Evolutionary conservation across 2,797 vertebrate species (phyloP), one percentile per base, ranked within the genome.

Genomic region (Danio choprae): DNA sequence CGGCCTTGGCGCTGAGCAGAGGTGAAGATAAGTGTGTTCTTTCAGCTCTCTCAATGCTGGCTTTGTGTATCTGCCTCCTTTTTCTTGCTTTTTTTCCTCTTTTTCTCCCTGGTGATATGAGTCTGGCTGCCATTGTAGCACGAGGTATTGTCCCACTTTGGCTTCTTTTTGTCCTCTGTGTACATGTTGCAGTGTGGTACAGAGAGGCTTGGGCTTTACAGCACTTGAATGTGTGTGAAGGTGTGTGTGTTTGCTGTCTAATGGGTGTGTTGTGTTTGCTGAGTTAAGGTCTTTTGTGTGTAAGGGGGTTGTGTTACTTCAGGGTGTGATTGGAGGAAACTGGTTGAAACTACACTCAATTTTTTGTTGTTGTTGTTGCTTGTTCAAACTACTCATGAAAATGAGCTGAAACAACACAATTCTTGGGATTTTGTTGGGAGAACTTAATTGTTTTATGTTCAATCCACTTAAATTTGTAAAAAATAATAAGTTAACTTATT

Each of bases 21-120:
- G 82, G 84, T 85, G 79, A 83, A 81, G 80, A 84, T 82, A 84
- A 82, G 65, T 84, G 58, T 74, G 65, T 69, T 79, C 62, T 72
- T 82, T 70, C 77, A 64, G 18, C 48, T 60, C 79, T 72, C 29
- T 84, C 63, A 87, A 85, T 83, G 78, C 71, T 46, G 56, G 70
- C 78, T 85, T 85, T 87, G 84, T 86, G 29, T 74, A 16, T 65
- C 12, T 56, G 69, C 38, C 63, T 81, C 38, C 16, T 80, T 63
- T 77, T 56, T 69, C 78, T 74, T 53, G n/a, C 58, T 76, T 29
- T 29, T 29, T n/a, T 29, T 29, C n/a, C 64, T 67, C 55, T 63
- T 15, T 71, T 72, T 84, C 76, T 79, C 74, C 36, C 53, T 67
- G 71, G 41, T 53, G 50, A 60, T 58, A 60, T 71, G 84, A 86